Percentiles rank a stretch among this genome's conserved stretches.
Conservation (phyloP, 2,797 vertebrate genomes). For the Poecilia wingei region DNA sequence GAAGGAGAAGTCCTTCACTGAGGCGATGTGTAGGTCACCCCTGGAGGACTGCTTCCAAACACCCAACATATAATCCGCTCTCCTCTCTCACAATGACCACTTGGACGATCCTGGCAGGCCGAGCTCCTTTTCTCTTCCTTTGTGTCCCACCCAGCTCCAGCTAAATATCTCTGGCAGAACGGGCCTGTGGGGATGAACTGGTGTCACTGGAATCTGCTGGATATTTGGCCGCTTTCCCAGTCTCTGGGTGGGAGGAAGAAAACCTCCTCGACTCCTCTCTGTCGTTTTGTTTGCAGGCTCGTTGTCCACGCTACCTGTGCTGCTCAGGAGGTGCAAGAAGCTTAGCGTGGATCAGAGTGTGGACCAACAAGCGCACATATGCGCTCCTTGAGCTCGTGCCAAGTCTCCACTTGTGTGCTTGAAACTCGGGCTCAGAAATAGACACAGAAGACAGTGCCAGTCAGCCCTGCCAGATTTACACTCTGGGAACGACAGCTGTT, state of each 20-base stretch:
- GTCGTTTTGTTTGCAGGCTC: slow-evolving; percentile 34
- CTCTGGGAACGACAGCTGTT: slow-evolving; percentile 52
- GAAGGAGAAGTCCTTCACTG: slow-evolving; percentile 21
- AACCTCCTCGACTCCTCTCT: slow-evolving; percentile 35
- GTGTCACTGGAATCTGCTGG: slow-evolving; percentile 52
- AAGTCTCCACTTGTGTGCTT: slow-evolving; percentile 36
- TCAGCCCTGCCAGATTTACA: slow-evolving; percentile 51
- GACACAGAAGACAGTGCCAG: slow-evolving; percentile 51
- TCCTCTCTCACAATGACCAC: slow-evolving; percentile 35
- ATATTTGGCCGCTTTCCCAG: slow-evolving; percentile 53
- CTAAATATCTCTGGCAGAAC: slow-evolving; percentile 30
- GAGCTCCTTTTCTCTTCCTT: slow-evolving; percentile 28
- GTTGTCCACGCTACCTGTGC: slow-evolving; percentile 58
- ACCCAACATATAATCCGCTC: slow-evolving; percentile 36
- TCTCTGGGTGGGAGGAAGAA: slow-evolving; percentile 23
- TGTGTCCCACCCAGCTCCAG: slow-evolving; percentile 33
- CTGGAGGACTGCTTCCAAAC: slow-evolving; percentile 39
- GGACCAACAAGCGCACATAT: slow-evolving; percentile 44
- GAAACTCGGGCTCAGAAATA: slow-evolving; percentile 54
- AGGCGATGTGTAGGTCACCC: slow-evolving; percentile 26
- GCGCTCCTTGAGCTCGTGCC: slow-evolving; percentile 35
- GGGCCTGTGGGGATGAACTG: slow-evolving; percentile 46
- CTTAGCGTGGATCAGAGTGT: slow-evolving; percentile 32
- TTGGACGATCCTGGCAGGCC: slow-evolving; percentile 47
- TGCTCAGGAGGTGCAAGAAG: slow-evolving; percentile 40